Conservation (phyloP, 2,797 vertebrate genomes). For the Myotis myotis region DNA sequence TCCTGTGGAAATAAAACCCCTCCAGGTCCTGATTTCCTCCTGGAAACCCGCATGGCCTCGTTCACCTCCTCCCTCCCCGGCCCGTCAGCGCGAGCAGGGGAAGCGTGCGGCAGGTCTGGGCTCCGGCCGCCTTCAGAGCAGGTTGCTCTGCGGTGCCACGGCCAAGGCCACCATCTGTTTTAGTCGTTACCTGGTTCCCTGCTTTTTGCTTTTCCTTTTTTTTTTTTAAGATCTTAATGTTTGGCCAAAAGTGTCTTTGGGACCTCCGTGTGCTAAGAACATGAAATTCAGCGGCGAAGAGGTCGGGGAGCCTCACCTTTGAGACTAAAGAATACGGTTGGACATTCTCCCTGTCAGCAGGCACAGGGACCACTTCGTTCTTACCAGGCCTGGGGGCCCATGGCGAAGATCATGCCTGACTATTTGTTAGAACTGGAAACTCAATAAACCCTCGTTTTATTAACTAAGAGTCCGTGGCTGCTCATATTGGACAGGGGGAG, state of each 20-base stretch:
- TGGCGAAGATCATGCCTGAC: conserved; percentile 67
- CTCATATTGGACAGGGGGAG: conserved; percentile 44
- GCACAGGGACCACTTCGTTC: conserved; percentile 52
- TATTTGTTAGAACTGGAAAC: conserved; percentile 78
- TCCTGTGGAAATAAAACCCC: background rate
- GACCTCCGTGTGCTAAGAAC: background rate
- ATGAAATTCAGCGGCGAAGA: background rate
- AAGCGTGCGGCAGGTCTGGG: background rate
- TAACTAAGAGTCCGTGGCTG: conserved; percentile 65
- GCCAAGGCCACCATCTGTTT: background rate
- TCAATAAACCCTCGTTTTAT: conserved; percentile 79
- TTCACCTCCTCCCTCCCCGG: background rate
- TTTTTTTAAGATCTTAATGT: background rate
- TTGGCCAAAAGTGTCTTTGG: background rate
- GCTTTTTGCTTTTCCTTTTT: background rate
- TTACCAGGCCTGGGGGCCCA: conserved; percentile 54
- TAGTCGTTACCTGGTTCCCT: background rate
- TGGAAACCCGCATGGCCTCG: background rate
- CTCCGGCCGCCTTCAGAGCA: background rate
- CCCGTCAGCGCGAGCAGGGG: background rate
- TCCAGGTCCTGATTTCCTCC: background rate
- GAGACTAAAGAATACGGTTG: conserved; percentile 19
- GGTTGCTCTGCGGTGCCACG: rapidly evolving
- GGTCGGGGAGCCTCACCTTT: background rate
- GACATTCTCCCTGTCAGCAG: conserved; percentile 60